Base-by-base conservation (phyloP, 2,888 invertebrate species). In the Cetonia aurata region DNA sequence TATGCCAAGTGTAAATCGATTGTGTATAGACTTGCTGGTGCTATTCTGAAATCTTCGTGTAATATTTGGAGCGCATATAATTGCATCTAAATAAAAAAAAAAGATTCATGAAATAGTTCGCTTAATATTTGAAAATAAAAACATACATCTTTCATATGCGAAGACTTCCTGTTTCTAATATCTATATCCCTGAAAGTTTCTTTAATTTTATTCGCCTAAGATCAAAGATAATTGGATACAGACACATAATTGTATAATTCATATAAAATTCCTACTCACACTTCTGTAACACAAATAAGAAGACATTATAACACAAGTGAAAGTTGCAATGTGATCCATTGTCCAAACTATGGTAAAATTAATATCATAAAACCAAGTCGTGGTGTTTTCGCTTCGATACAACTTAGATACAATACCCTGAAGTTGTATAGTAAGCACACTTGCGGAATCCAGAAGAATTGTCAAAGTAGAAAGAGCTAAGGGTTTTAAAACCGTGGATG, bases 11-110 rank as follows among this genome's bases (percentile, higher is more conserved):
- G 9, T 19, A 69, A 41, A 12, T 69, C 59, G 25, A 69, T 41
- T 12, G 48, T 60, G 15, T 60, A 52, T 19, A 69, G 25, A 17
- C 60, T 59, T 19, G 19, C 42, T 17, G 69, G 69, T 1, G 48
- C n/a, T 13, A 69, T 69, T 31, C 50, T 69, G 25, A 59, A 69
- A 41, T 69, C 59, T 13, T 69, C 69, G 3, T 69, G 69, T 10
- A 59, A n/a, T 6, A 69, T 41, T 60, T 59, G 59, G 0, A 69
- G 48, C 17, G 50, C 48, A 37, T 59, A 69, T 41, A 69, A 12
- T 48, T 69, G 37, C 3, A 66, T 41, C 66, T 66, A 25, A 41
- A 52, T 15, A 8, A 42, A 1, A 37, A n/a, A n/a, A 37, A 12
- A 25, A 66, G 15, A 50, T 50, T 4, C 25, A n/a, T 9, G 4